Percentiles rank a stretch among this genome's conserved stretches.
These are phyloP conservation scores for Drosophila nigritarsus DNA, from an alignment of 2,888 invertebrate genomes.

Conservation along the genomic window DNA sequence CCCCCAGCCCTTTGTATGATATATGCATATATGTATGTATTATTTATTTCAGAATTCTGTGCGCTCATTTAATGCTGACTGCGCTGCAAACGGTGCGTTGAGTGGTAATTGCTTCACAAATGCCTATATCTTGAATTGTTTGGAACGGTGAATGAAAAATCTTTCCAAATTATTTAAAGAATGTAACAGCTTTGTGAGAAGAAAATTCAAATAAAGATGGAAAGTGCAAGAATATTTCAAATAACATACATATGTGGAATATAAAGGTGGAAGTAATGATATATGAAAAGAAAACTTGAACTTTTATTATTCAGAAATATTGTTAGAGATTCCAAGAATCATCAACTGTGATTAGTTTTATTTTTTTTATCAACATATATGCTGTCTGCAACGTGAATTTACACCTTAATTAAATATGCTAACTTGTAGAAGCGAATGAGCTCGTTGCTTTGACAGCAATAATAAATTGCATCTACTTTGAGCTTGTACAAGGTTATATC, in stretches of 20 bases:
- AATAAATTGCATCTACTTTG: background rate
- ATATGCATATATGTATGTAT: slow-evolving; percentile 20
- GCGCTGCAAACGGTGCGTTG: slow-evolving; percentile 35
- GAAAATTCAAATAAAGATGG: background rate
- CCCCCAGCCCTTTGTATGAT: slow-evolving; percentile 16
- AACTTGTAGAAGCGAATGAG: background rate
- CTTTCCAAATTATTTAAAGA: background rate
- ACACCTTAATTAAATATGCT: background rate
- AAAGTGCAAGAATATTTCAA: background rate
- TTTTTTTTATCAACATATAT: background rate
- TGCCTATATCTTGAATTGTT: slow-evolving; percentile 13
- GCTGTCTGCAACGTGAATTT: background rate
- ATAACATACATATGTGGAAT: background rate
- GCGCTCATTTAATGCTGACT: slow-evolving; percentile 43
- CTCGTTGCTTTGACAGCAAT: background rate
- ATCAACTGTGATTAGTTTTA: background rate
- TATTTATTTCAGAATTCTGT: slow-evolving; percentile 17
- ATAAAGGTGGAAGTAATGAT: background rate
- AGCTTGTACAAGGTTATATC: background rate
- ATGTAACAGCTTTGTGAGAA: background rate
- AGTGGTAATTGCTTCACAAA: slow-evolving; percentile 46
- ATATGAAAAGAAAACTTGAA: background rate
- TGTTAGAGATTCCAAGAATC: background rate
- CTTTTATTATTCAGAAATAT: background rate
- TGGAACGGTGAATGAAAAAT: slow-evolving; percentile 2